These are phyloP conservation scores for Huso huso DNA, from an alignment of 2,797 vertebrate species.

Conservation along the genomic window DNA sequence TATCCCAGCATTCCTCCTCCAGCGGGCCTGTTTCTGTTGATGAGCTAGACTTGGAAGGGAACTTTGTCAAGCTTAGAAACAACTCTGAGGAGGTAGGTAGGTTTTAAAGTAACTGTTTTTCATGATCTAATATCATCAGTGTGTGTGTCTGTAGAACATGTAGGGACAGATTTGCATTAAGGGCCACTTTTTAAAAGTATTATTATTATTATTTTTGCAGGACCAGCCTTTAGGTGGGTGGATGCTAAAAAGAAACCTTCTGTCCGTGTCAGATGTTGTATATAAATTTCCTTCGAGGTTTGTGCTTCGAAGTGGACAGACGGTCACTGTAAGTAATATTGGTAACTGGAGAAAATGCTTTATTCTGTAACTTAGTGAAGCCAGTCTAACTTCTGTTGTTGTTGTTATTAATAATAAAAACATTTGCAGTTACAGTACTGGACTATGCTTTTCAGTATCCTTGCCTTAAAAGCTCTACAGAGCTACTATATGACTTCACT, in stretches of 20 bases:
- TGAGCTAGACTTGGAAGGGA: conserved; percentile 65
- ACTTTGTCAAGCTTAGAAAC: conserved; percentile 66
- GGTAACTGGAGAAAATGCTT: background rate
- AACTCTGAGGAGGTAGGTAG: conserved; percentile 51
- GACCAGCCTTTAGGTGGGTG: conserved; percentile 66
- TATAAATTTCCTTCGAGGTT: conserved; percentile 63
- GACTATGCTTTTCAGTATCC: background rate
- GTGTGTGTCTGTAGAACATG: background rate
- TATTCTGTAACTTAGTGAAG: no score
- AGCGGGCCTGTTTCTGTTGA: conserved; percentile 55
- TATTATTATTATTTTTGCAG: conserved; percentile 37
- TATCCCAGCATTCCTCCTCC: conserved; percentile 45
- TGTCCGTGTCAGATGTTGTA: conserved; percentile 43
- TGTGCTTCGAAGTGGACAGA: conserved; percentile 55
- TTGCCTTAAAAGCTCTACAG: background rate
- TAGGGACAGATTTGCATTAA: background rate
- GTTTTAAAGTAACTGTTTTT: background rate
- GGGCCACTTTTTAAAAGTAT: background rate
- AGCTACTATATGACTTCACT: background rate
- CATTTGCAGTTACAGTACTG: no score
- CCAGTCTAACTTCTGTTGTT: background rate
- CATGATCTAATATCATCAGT: background rate
- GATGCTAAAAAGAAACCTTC: conserved; percentile 51
- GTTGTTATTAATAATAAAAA: no score
- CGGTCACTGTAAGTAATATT: conserved; percentile 60